Base-by-base conservation (phyloP, 2,113 vertebrate genomes). In the Bujurquina vittata region DNA sequence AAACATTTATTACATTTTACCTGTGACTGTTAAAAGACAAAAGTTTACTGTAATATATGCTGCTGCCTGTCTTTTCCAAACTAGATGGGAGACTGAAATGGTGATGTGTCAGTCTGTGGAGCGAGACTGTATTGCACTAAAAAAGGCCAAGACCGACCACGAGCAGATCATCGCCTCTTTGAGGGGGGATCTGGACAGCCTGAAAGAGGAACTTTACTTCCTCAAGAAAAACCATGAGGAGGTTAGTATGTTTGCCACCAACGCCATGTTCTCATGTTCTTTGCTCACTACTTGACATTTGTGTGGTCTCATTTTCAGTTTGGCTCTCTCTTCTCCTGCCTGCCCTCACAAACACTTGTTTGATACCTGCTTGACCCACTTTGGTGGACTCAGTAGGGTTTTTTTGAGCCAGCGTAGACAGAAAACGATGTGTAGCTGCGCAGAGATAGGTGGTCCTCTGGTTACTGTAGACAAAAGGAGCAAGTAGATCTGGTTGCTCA, bases 151-250 rank as follows among this genome's bases (percentile, higher is more conserved):
- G 94, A 95, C 97, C 0, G 97, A 96, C 82, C 96, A 96, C 2
- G 95, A 95, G 22, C 95, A 98, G 96, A 98, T 97, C 46, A 94
- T 98, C 15, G 92, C 91, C 87, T 97, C 90, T 58, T 93, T 99
- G 81, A 96, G 97, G 62, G 96, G 96, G 58, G 96, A 98, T 33
- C 95, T 98, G 85, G 97, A 98, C 94, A 96, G 96, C 62, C 95
- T 99, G 63, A 96, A 95, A 87, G 96, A 98, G 80, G 98, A 98
- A 75, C 94, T 99, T 40, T 96, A 96, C 49, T 95, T 96, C 87
- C 96, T 99, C 62, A 98, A 96, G 96, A 99, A 96, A 94, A 97
- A 96, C 91, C 97, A 98, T 0, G 96, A 97, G 60, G 97, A 99
- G 96, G 97, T 97, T 78, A 86, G 90, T 96, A 76, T 89, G 89